A percentile compares a stretch with the other conserved stretches of the same genome.
Evolutionary conservation across 2,113 vertebrate genomes (phyloP).

Genomic region (Brachyhypopomus occidentalis): DNA sequence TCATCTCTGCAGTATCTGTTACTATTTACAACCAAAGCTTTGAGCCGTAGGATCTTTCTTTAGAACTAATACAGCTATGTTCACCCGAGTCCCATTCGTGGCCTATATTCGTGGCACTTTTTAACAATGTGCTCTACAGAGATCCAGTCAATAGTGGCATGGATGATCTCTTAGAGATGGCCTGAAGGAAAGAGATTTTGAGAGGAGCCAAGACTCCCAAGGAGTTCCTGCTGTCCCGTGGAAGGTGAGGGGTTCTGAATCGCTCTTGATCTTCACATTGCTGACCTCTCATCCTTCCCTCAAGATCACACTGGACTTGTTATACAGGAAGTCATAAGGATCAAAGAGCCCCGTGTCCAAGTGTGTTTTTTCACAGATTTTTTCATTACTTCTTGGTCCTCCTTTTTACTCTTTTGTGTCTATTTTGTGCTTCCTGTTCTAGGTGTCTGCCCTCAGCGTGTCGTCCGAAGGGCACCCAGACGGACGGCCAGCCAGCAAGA

Average conservation of each 20-base stretch:
- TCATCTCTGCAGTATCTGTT: neutral
- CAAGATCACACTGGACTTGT: neutral
- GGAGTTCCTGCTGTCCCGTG: neutral
- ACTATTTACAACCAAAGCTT: neutral
- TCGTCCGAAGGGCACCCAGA: constrained; percentile 24
- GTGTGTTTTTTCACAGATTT: constrained; percentile 11
- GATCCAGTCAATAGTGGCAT: neutral
- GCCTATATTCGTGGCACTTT: neutral
- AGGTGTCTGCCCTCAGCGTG: constrained; percentile 18
- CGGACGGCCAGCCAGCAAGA: constrained; percentile 3
- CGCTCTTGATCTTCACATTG: too few species aligned
- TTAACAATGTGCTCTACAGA: neutral
- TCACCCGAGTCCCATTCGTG: neutral
- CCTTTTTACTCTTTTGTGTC: neutral
- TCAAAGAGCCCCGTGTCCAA: neutral
- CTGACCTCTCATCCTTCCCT: too few species aligned
- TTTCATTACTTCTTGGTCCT: neutral
- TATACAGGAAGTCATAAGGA: constrained; percentile 11
- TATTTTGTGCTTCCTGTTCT: constrained; percentile 36
- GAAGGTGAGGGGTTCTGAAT: neutral
- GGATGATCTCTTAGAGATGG: neutral
- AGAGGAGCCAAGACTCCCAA: neutral
- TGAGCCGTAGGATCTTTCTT: neutral
- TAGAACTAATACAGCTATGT: neutral
- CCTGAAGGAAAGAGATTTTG: neutral